Evolutionary conservation across 1,140 invertebrate species (phyloP).

Genomic region (Pararge aegeria): DNA sequence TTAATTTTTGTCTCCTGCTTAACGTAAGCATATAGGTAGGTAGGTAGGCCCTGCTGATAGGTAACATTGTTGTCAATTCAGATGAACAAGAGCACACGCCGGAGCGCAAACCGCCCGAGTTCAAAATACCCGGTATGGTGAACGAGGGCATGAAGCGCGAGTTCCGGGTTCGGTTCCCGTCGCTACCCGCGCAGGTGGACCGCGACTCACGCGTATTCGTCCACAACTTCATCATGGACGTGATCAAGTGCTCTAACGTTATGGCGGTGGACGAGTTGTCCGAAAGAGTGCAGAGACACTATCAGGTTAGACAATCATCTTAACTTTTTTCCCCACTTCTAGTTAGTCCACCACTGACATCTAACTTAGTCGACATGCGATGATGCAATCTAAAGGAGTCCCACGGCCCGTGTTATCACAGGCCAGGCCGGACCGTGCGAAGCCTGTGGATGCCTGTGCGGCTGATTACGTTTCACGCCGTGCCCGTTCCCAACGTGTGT

Average conservation of each 20-base stretch:
- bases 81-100: constrained; percentile 39
- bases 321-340: no score
- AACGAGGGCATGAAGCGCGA: constrained; percentile 67
- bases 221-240: constrained; percentile 83
- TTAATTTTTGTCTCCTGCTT: no score
- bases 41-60: no score
- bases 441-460: no score
- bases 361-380: no score
- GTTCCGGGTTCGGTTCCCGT: constrained; percentile 58
- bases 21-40: no score
- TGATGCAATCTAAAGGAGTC: no score
- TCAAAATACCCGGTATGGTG: constrained; percentile 56
- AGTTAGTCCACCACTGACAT: no score
- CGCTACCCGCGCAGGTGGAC: constrained; percentile 77
- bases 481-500: no score
- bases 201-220: constrained; percentile 86
- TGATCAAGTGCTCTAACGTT: constrained; percentile 82
- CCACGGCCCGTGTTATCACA: no score
- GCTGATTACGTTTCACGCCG: no score
- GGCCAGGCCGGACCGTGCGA: no score
- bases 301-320: constrained; percentile 82
- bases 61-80: constrained; percentile 23
- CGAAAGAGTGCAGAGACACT: constrained; percentile 94
- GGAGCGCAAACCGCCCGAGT: constrained; percentile 49
- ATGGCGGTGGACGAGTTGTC: constrained; percentile 92